Evolutionary conservation across 2,888 invertebrate species (phyloP), one percentile per base, ranked within the genome.

Genomic region (Pristionchus arcanus): DNA sequence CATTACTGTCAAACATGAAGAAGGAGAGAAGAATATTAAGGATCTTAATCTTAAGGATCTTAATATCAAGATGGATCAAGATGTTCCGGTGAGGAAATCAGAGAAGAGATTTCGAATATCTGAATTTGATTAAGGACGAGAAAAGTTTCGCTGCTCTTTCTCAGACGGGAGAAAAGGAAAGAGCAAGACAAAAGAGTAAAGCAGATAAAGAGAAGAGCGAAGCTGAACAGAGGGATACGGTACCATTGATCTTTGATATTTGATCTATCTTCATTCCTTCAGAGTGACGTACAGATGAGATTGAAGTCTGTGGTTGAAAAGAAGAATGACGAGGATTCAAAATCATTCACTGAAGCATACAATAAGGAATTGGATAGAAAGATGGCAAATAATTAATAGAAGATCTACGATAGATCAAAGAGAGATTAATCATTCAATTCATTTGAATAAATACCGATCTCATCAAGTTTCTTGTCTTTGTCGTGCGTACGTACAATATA

Each of bases 371-470:
- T 77, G 37, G 74, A 77, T 25, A 77, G 37, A 42, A 77, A 42
- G 42, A 15, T 37, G 42, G 42, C 25, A 63, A 25, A 63, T 63
- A n/a, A 77, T 21, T 42, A 77, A 25, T 42, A 77, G 42, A 77
- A 77, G 74, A 77, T 25, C 9, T 31, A 77, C 7, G 21, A 77
- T 25, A 77, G 25, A 31, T 42, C 21, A 42, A 49, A 37, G 42
- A 31, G 42, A 77, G 9, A 77, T 25, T 15, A 77, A 77, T 37
- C 74, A 77, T 77, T 77, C 74, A 77, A 42, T 77, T 37, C 74
- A 42, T 42, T 77, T 42, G 74, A 77, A 77, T 77, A 77, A 77
- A 77, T 77, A 77, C 42, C 74, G 74, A 77, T 77, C 74, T 68
- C 31, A 34, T 68, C 13, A 31, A 31, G 4, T 34, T 68, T 15